Base-by-base conservation (phyloP, 30 jellyfish, hydroid and myxozoan species). In the Pseudorhiza aurosa region DNA sequence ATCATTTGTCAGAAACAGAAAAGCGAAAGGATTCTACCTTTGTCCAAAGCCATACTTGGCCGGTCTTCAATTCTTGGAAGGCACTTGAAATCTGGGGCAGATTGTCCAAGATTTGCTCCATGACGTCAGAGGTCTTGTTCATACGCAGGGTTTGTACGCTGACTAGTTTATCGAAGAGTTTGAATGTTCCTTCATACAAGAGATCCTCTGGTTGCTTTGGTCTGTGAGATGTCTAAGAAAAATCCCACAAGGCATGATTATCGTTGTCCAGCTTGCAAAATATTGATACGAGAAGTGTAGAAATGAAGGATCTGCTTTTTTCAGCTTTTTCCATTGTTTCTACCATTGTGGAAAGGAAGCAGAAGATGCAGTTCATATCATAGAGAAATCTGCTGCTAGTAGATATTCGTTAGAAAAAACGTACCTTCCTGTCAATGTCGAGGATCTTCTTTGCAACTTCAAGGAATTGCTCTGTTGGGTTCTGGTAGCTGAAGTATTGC, bases 161-260 rank as follows among this genome's bases (percentile, higher is more conserved):
- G 63, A 76, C 88, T 2, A 76, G 80, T 27, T 76, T 76, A 56
- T 76, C 88, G 50, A 76, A 76, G 71, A 76, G 42, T 26, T 62
- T 76, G 58, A 58, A 26, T 42, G 59, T 21, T 59, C 75, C 80
- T 60, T 76, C 88, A 46, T 18, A 60, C 45, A 58, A 36, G 27
- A 76, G 62, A 3, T 59, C 62, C 62, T 76, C 88, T 57, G 88
- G 88, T 22, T 76, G 79, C 28, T 42, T 58, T 15, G 70, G 79
- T 4, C 18, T 43, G 19, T 76, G 88, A 8, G 73, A 32, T 25
- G 85, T 72, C 85, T 72, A 58, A 27, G 50, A 47, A 3, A 8
- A 47, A 47, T 8, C 10, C 10, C 50, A 39, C 7, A 39, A 5
- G 7, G 50, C 50, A 39, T n/a, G n/a, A n/a, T n/a, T n/a, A n/a